Percentiles rank a stretch among this genome's conserved stretches.
phyloP scores from a whole-genome alignment of 2,888 invertebrate species.

The Steinernema hermaphroditum region DNA sequence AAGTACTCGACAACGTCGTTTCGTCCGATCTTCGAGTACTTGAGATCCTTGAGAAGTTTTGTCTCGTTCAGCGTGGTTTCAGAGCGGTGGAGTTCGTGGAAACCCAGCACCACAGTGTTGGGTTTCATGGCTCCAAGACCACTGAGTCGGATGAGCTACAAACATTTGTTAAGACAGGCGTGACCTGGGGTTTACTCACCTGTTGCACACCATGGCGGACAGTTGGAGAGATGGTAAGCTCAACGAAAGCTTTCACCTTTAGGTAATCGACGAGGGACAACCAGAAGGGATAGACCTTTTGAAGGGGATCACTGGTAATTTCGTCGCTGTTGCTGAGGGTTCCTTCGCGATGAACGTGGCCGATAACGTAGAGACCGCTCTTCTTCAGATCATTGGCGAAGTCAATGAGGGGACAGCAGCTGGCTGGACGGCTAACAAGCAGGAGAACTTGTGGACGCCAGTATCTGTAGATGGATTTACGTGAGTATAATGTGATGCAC shows the following conservation, averaged over 20 bases:
- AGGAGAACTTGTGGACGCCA: slow-evolving; percentile 96
- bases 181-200: slow-evolving; percentile 73
- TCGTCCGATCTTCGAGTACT: slow-evolving; percentile 64
- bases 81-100: slow-evolving; percentile 78
- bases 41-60: slow-evolving; percentile 61
- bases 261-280: slow-evolving; percentile 89
- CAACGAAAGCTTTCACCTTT: slow-evolving; percentile 93
- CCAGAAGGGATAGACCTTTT: slow-evolving; percentile 84
- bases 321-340: slow-evolving; percentile 66
- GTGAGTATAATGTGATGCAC: no score
- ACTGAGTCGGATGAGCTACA: slow-evolving; percentile 58
- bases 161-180: no score
- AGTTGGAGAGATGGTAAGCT: slow-evolving; percentile 82
- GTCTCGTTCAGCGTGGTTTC: slow-evolving; percentile 76
- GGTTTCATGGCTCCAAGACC: slow-evolving; percentile 99
- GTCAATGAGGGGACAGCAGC: slow-evolving; percentile 86
- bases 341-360: slow-evolving; percentile 71
- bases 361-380: slow-evolving; percentile 81
- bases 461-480: slow-evolving; percentile 72
- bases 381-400: slow-evolving; percentile 98
- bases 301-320: slow-evolving; percentile 73
- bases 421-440: slow-evolving; percentile 86
- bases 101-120: slow-evolving; percentile 92
- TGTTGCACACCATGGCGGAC: slow-evolving; percentile 90
- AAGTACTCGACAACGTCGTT: slow-evolving; percentile 66